phyloP scores from a whole-genome alignment of 2,797 vertebrate genomes.

The Tolypeutes matacus region DNA sequence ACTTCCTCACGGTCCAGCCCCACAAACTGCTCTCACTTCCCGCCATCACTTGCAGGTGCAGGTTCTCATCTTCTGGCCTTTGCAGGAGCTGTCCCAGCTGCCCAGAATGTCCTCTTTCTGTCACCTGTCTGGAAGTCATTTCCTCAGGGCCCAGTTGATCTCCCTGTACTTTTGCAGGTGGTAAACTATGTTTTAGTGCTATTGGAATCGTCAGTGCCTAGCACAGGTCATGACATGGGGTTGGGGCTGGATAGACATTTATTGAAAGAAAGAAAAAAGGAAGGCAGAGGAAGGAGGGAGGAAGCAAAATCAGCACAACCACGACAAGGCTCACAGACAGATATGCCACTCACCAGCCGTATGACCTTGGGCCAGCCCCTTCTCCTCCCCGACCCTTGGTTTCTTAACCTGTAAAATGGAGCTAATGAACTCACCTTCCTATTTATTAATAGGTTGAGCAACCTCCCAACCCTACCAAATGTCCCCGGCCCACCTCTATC shows the following conservation, averaged over 20 bases:
- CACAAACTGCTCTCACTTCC: not conserved
- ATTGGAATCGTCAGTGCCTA: not conserved
- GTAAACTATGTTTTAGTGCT: not conserved
- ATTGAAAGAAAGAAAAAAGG: not conserved
- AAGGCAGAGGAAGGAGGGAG: too few relatives aligned
- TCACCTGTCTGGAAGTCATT: not conserved
- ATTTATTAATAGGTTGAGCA: not conserved
- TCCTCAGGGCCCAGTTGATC: not conserved
- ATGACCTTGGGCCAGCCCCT: too few relatives aligned
- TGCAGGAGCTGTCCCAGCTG: not conserved
- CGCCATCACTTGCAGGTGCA: not conserved
- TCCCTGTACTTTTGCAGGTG: not conserved
- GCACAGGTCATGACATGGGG: not conserved
- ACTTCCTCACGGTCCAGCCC: not conserved
- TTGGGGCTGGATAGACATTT: not conserved
- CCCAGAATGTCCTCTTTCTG: not conserved
- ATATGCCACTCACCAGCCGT: not conserved
- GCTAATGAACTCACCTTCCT: not conserved
- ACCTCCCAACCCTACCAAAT: not conserved
- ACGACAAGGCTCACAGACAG: rapidly evolving
- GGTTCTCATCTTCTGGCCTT: not conserved
- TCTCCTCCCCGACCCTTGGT: not conserved
- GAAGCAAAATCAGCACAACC: not conserved
- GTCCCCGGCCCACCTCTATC: too few relatives aligned
- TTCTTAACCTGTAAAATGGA: too few relatives aligned